Evolutionary conservation across 2,113 vertebrate species (phyloP).

Genomic region (Dromaius novaehollandiae): DNA sequence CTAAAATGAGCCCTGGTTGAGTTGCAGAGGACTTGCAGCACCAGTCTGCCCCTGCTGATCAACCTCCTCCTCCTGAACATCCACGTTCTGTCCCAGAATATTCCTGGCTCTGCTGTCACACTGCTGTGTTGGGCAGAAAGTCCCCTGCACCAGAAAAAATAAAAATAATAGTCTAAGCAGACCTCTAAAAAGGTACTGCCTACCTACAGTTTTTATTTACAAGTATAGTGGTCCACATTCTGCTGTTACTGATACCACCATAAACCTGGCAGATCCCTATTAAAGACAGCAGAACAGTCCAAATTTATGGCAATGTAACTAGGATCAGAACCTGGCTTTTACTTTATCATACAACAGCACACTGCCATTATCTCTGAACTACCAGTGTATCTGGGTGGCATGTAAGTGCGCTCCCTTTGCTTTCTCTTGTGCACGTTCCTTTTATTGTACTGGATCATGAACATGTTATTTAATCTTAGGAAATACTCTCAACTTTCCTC

Average conservation of each 20-base stretch:
- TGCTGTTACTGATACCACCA: neutral
- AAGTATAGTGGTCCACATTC: neutral
- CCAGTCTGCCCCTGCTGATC: neutral
- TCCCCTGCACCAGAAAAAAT: neutral
- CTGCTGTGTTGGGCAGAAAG: neutral
- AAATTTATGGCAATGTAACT: neutral
- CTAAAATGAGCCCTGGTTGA: slow-evolving; percentile 1
- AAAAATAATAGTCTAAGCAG: neutral
- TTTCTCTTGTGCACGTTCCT: neutral
- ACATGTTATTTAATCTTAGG: neutral
- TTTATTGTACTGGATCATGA: neutral
- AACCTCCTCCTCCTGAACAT: neutral
- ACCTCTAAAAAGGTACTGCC: neutral
- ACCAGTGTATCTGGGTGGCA: neutral
- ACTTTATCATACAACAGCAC: neutral
- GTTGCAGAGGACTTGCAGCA: neutral
- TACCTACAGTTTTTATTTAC: neutral
- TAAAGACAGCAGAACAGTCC: neutral
- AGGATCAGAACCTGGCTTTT: neutral
- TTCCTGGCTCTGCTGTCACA: neutral
- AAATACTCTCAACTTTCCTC: neutral
- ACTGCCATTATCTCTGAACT: neutral
- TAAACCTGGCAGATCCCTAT: neutral
- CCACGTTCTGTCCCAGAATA: neutral
- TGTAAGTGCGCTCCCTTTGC: neutral